A percentile compares a stretch with the other conserved stretches of the same genome.
Conservation (phyloP, 2,888 invertebrate genomes). For the Conops quadrifasciatus region DNA sequence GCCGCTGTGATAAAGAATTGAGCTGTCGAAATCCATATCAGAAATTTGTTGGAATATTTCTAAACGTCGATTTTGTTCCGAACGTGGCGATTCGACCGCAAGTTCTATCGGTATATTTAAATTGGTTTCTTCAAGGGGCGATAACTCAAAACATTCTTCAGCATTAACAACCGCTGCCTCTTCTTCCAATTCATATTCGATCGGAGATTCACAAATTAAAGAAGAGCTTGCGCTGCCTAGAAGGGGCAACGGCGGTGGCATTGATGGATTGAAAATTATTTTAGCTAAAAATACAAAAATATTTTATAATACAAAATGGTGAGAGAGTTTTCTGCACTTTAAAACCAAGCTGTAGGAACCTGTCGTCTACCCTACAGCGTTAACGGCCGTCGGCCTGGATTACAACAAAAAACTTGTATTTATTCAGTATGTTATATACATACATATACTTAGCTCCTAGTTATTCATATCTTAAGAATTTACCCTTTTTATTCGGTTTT, state of each 20-base stretch:
- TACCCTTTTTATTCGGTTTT: constrained; percentile 65
- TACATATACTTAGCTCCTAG: no score
- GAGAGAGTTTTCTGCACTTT: no score
- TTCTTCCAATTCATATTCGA: constrained; percentile 64
- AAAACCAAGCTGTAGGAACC: no score
- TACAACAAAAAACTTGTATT: no score
- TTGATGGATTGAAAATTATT: constrained; percentile 61
- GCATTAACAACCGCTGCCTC: constrained; percentile 69
- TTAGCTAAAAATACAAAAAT: constrained; percentile 45
- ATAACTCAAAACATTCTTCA: constrained; percentile 80
- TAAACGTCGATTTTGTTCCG: constrained; percentile 67
- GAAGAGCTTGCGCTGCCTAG: constrained; percentile 47
- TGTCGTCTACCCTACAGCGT: no score
- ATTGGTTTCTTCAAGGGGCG: constrained; percentile 69
- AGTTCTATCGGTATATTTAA: constrained; percentile 64
- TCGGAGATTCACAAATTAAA: constrained; percentile 59
- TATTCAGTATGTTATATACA: no score
- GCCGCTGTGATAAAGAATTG: constrained; percentile 73
- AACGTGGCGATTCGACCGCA: constrained; percentile 59
- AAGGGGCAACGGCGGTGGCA: constrained; percentile 61
- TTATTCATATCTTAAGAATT: no score
- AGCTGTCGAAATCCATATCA: constrained; percentile 76
- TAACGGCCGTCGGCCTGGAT: no score
- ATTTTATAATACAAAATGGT: no score
- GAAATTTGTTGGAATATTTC: constrained; percentile 77